Evolutionary conservation across 2,797 vertebrate species (phyloP), one percentile per base, ranked within the genome.

Genomic region (Tapera naevia): DNA sequence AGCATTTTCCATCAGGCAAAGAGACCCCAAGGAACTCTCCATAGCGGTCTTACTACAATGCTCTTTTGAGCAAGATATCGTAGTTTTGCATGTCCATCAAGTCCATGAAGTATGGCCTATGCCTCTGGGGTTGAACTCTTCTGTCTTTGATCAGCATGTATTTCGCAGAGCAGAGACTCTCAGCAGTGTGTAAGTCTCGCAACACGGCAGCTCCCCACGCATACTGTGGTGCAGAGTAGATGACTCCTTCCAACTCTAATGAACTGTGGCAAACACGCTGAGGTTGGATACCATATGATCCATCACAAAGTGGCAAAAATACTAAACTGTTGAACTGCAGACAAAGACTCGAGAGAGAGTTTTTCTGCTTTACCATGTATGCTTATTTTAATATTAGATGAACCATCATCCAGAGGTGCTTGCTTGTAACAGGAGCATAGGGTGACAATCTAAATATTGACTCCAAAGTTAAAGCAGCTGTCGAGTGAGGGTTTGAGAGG

Each of bases 261-360:
- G 41, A 84, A 23, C 39, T 57, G 10, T 37, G n/a, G n/a, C 32
- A 60, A 88, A 12, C 33, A 53, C 1, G 0, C 33, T 60, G 51
- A 70, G 17, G 15, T 62, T 81, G 81, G 54, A 51, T 65, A 54
- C 6, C 22, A 9, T 21, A 43, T 30, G 41, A 64, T 58, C 28
- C 32, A 75, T 65, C 62, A 66, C 6, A 43, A 79, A 83, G 32
- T 15, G 13, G n/a, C 17, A 94, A 89, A 89, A 89, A 60, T 56
- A 17, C 28, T 87, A 75, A 71, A 37, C 7, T 82, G 9, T 25
- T 80, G 64, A 35, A 60, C 17, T 54, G 39, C 51, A 82, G 41
- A 33, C 17, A 39, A 5, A 46, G 54, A 46, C 24, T 35, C 17
- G 9, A 69, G 32, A 87, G 14, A 1, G 1, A 1, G 73, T 57